A percentile compares a stretch with the other conserved stretches of the same genome.
phyloP scores from a whole-genome alignment of 2,888 invertebrate species.

The Idaea aversata region DNA sequence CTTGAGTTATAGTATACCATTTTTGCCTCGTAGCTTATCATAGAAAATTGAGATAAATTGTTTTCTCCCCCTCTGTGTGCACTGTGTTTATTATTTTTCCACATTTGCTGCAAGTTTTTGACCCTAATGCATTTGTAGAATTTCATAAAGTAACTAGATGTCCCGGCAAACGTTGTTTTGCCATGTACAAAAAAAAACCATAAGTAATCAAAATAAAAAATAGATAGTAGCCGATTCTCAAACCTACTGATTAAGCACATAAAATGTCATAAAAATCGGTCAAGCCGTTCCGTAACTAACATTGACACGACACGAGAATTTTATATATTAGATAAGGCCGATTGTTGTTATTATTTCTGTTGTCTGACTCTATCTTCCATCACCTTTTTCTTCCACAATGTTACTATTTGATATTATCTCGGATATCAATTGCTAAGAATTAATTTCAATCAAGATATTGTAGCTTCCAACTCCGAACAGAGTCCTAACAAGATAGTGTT shows the following conservation, averaged over 20 bases:
- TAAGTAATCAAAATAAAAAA: too few relatives aligned
- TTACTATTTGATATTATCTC: neutral
- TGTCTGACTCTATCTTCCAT: too few relatives aligned
- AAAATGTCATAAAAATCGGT: too few relatives aligned
- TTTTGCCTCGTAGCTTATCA: slow-evolving; percentile 36
- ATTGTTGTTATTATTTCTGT: neutral
- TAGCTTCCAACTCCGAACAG: slow-evolving; percentile 18
- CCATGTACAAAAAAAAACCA: too few relatives aligned
- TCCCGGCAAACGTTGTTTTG: too few relatives aligned
- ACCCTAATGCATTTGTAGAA: neutral
- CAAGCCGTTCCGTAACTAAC: too few relatives aligned
- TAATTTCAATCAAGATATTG: slow-evolving; percentile 8
- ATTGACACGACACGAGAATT: too few relatives aligned
- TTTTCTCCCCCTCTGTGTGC: slow-evolving; percentile 24
- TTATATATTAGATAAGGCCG: too few relatives aligned
- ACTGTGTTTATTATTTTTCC: slow-evolving; percentile 13
- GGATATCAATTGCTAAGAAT: slow-evolving; percentile 6
- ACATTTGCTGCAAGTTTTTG: neutral
- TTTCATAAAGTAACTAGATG: neutral
- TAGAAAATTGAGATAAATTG: slow-evolving; percentile 32
- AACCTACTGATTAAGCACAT: too few relatives aligned
- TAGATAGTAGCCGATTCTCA: too few relatives aligned
- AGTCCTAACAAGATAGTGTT: slow-evolving; percentile 34
- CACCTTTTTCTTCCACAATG: neutral
- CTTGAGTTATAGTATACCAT: slow-evolving; percentile 52